Evolutionary conservation across 2,888 invertebrate genomes (phyloP), one percentile per base, ranked within the genome.

Genomic region (Chloroclystis v-ata): DNA sequence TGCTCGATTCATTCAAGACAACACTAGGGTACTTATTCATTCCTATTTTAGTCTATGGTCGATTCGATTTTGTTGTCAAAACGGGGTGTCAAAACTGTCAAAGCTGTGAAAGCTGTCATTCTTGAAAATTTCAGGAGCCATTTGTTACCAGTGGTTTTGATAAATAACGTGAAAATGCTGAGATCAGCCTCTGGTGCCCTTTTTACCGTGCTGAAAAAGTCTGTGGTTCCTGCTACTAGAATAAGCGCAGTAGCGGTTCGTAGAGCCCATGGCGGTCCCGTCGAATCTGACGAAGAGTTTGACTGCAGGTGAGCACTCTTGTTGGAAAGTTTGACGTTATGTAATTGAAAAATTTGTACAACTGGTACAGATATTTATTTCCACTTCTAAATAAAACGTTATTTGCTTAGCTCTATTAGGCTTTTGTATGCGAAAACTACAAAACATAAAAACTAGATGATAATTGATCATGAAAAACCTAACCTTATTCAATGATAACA

Each of bases 221-320:
- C 86, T 52, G 59, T 86, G 59, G 58, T 75, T 30, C 82, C 85
- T 5, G 59, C 78, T 1, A 69, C 70, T 20, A 81, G 78, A 65
- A 73, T 72, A 49, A 74, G 69, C 63, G 77, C 78, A 43, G 75
- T 75, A 29, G 65, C 79, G 11, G 69, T 74, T 41, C 72, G 86
- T 43, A 70, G 68, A 52, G 43, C 78, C 25, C 90, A 90, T 61
- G 89, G 75, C 7, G 87, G 81, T 8, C 75, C 88, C 30, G 89
- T 89, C 14, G 95, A 96, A 80, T 91, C 93, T 28, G 95, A 95
- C 56, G 96, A 94, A 69, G 94, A 95, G 70, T 96, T 97, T 80
- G 96, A 97, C 80, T 83, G 89, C 63, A 91, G 92, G 84, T 90
- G 84, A 85, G 80, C 52, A 57, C 50, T 55, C 56, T 57, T 56